Base-by-base conservation (phyloP, 1,140 invertebrate species). In the Drepana arcuata region DNA sequence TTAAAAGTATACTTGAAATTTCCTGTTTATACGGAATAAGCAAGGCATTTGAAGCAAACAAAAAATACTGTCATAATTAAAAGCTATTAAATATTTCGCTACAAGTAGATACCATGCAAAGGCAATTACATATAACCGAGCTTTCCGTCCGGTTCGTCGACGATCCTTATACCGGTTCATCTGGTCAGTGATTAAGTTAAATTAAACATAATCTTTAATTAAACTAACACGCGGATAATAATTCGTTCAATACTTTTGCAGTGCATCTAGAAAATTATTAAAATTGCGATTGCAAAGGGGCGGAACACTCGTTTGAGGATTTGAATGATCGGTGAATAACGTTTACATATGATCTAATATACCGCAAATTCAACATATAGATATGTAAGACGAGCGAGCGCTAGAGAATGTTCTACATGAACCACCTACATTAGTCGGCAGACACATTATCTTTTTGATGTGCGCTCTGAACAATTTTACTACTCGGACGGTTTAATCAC, bases 191-290 rank as follows among this genome's bases (percentile, higher is more conserved):
- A 72, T 71, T 66, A 67, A 67, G 39, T 72, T 72, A 75, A 80
- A 77, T 77, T 78, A 73, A 80, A 70, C 49, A 49, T 48, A 59
- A 67, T 60, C 63, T 77, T 73, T 66, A 71, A 77, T 81, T 74
- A 74, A 77, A 58, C 34, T 66, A 56, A 60, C 61, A 67, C 39
- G 48, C 44, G 36, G 29, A n/a, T n/a, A n/a, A n/a, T n/a, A n/a
- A n/a, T n/a, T n/a, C n/a, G n/a, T n/a, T n/a, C n/a, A 65, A 69
- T 68, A 67, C 41, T 38, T 67, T 55, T 60, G 49, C 52, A 68
- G 38, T 66, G 56, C 56, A 68, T 48, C 66, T 77, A 81, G 77
- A 74, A 79, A 81, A 72, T 81, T 77, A 81, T 81, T 73, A 66
- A 77, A 65, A 79, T 77, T 79, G 66, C 63, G 65, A 77, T 61